Evolutionary conservation across 2,113 vertebrate species (phyloP).

Genomic region (Panthera uncia): DNA sequence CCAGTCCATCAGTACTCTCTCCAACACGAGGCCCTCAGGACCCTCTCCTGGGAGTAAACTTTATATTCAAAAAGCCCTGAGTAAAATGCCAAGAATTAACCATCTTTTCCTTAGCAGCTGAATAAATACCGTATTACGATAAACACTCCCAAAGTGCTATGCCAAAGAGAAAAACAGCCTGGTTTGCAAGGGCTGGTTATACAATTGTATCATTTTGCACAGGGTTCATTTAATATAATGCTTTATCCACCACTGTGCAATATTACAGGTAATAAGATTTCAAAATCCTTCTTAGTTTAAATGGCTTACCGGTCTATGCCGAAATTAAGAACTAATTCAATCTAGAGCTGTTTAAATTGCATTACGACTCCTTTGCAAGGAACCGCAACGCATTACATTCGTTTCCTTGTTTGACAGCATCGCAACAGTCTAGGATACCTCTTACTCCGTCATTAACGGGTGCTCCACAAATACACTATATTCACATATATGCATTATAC

Average conservation of each 20-base stretch:
- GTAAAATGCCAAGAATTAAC: background rate
- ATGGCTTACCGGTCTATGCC: background rate
- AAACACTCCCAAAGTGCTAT: background rate
- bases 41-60: background rate
- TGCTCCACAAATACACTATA: background rate
- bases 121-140: background rate
- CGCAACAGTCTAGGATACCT: background rate
- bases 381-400: background rate
- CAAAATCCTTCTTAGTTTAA: background rate
- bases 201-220: background rate
- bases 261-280: background rate
- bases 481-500: background rate
- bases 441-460: background rate
- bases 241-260: background rate
- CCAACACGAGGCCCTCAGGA: background rate
- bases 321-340: background rate
- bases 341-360: constrained; percentile 19
- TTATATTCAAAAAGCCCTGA: background rate
- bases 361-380: background rate
- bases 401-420: background rate
- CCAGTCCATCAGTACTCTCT: background rate
- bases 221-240: background rate
- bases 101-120: background rate
- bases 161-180: background rate
- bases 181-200: background rate